Evolutionary conservation across 2,113 vertebrate genomes (phyloP), one percentile per base, ranked within the genome.

Genomic region (Muntiacus muntjak): DNA sequence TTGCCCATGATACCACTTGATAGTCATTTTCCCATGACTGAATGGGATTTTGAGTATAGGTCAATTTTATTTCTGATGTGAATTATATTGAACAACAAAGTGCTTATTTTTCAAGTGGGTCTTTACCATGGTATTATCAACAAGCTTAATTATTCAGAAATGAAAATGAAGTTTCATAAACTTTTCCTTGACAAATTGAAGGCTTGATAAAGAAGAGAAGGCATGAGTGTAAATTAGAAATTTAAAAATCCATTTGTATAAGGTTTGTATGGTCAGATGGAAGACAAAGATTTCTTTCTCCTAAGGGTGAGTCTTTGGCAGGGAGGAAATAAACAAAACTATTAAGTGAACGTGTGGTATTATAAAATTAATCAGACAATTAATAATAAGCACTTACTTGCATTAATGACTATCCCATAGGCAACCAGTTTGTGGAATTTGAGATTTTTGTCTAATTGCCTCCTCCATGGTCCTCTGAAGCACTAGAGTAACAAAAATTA

Each of bases 401-500:
- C 97, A 96, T 99, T 98, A 96, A 99, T 64, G 21, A 98, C 98
- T 97, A 99, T 98, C 96, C 98, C 99, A 92, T 98, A 99, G 97
- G 99, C 99, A 40, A 99, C 97, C 52, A 98, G 98, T 97, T 98
- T 99, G 98, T 99, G 99, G 98, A 99, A 99, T 78, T 97, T 89
- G 97, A 99, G 98, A 88, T 97, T 99, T 99, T 99, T 99, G 98
- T 99, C 99, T 95, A 99, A 97, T 58, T 99, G 99, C 88, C 99
- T 99, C 74, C 97, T 98, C 96, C 99, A 92, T 30, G 97, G 97
- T 96, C 98, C 98, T 98, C 97, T 98, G 97, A 98, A 98, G 95
- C 98, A 99, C 99, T 99, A 96, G 58, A 94, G 84, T 7, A 30
- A 82, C 98, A 98, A 93, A 94, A 98, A 89, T 36, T 28, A 25